Base-by-base conservation (phyloP, 2,797 vertebrate genomes). In the Argya squamiceps region DNA sequence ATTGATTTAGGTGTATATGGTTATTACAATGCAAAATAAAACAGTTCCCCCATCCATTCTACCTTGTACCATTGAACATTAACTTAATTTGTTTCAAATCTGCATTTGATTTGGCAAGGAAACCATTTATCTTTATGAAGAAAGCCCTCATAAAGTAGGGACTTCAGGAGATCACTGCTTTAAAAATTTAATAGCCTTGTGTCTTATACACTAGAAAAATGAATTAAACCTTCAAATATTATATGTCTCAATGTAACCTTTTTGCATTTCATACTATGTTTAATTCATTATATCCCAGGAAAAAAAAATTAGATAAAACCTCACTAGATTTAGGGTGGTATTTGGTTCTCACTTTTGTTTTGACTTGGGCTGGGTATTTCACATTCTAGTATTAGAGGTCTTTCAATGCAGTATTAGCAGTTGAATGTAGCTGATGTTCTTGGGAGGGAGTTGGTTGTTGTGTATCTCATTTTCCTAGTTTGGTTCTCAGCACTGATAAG, bases 1-100 rank as follows among this genome's bases (percentile, higher is more conserved):
- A 99, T 99, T 99, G 99, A 99, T 99, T 99, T 99, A 99, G 98
- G 98, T 98, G 98, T 98, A 98, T 98, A 98, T 99, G 97, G 98
- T 98, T 99, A 99, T 99, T 99, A 98, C 98, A 98, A 98, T 98
- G 98, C 98, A 98, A 98, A 99, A 98, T 98, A 98, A 99, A 99
- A 99, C 97, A 98, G 97, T 97, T 98, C 97, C 96, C 96, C 97
- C 98, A 98, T 98, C 98, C 97, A 98, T 98, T 98, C 98, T 97
- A 98, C 98, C 97, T 98, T 98, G 98, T 98, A 98, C 98, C 92
- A 83, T 96, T 98, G 97, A 98, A 97, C 98, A 98, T 98, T 98
- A 99, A 99, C 98, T 98, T 98, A 99, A 99, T 98, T 98, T 98
- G 98, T 98, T 98, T 99, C 98, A 99, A 99, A 99, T 99, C 98